Evolutionary conservation across 2,888 invertebrate species (phyloP).

Genomic region (Orchesellides sinensis): DNA sequence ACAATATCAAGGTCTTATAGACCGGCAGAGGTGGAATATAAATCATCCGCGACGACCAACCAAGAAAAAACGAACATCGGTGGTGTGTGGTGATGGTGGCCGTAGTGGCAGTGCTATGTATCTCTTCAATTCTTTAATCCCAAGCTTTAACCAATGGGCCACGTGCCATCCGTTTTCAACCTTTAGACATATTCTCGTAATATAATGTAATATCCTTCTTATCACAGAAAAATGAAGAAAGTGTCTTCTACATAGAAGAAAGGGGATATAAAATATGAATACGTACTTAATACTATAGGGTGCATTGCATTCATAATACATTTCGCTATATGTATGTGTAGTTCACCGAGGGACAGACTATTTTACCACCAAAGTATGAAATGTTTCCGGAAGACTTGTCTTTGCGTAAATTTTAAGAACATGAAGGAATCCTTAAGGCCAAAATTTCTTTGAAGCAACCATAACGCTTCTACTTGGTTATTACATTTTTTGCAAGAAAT

Average conservation of each 20-base stretch:
- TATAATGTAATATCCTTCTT: slow-evolving; percentile 28
- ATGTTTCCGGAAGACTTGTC: slow-evolving; percentile 50
- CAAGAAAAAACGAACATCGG: not conserved
- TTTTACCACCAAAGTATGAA: slow-evolving; percentile 37
- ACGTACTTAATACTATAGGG: too few relatives aligned
- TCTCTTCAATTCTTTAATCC: slow-evolving; percentile 39
- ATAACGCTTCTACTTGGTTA: slow-evolving; percentile 9
- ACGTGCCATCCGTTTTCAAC: slow-evolving; percentile 46
- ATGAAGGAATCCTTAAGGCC: slow-evolving; percentile 23
- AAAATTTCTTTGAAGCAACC: too few relatives aligned
- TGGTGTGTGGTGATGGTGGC: too few relatives aligned
- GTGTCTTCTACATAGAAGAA: too few relatives aligned
- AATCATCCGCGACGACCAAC: slow-evolving; percentile 32
- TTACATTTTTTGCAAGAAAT: not conserved
- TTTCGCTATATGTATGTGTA: too few relatives aligned
- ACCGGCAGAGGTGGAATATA: slow-evolving; percentile 41
- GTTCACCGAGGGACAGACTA: too few relatives aligned
- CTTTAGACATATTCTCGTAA: slow-evolving; percentile 36
- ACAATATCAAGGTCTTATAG: slow-evolving; percentile 58
- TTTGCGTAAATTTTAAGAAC: slow-evolving; percentile 20
- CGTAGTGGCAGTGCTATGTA: too few relatives aligned
- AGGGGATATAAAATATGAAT: too few relatives aligned
- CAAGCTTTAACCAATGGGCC: slow-evolving; percentile 42
- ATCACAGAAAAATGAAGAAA: slow-evolving; percentile 2
- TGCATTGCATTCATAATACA: too few relatives aligned